Base-by-base conservation (phyloP, 1,140 invertebrate genomes). In the Pinna nobilis region DNA sequence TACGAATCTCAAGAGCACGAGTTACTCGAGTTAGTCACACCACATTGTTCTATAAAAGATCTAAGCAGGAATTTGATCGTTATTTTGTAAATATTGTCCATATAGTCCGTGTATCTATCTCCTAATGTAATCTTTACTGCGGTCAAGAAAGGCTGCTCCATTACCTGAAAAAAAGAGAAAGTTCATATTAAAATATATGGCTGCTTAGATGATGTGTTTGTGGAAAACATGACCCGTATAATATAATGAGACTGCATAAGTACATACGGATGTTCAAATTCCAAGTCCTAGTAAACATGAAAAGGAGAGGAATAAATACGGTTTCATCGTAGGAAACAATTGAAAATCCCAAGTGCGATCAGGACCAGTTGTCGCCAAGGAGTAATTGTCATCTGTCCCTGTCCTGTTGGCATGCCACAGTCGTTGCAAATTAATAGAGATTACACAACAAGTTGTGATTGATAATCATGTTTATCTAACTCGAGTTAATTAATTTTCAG, bases 31-130 rank as follows among this genome's bases (percentile, higher is more conserved):
- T 33, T 15, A 61, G 44, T 55, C 25, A 25, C 55, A 23, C 23
- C 63, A 18, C 57, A 64, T 49, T 53, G 95, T 74, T 94, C 93
- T 44, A 96, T 91, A 59, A 97, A 89, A 1, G 95, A 96, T 84
- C 96, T 93, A 83, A 97, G 92, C 76, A 97, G 95, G 83, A 97
- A 95, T 84, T 95, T 95, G 82, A 97, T 97, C 66, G 95, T 95
- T 76, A 95, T 92, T 90, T 95, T 94, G 91, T 97, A 97, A 78
- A 97, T 96, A 75, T 92, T 93, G 84, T 96, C 95, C 72, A 97
- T 95, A 89, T 97, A 97, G 59, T 95, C 94, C 11, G 95, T 96
- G 89, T 96, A 97, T 32, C 95, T 92, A 82, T 97, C 95, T 2
- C 94, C 95, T 33, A 97, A 89, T 0, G 95, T 97, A 41, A 92